Conservation (phyloP, 30 jellyfish, hydroid and myxozoan species). For the Hydractinia echinata region DNA sequence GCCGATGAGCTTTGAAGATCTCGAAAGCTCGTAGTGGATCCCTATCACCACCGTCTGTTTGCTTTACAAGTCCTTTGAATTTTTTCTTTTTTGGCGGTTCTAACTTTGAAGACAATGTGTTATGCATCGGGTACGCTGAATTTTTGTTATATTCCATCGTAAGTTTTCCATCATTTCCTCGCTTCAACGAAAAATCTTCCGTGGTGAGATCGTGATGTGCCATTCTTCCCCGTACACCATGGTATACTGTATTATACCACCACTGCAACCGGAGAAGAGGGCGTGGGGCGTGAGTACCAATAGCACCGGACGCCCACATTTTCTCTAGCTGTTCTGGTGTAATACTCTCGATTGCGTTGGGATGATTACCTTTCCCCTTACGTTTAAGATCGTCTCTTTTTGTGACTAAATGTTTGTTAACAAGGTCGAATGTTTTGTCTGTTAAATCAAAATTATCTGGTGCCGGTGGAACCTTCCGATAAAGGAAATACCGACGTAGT, state of each 20-base stretch:
- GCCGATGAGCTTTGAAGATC: constrained; percentile 87
- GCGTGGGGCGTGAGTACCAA: constrained; percentile 97
- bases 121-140: constrained; percentile 23
- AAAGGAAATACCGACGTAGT: constrained; percentile 79
- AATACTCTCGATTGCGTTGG: constrained; percentile 93
- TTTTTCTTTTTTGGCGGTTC: constrained; percentile 73
- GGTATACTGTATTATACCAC: constrained; percentile 94
- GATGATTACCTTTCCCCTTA: constrained; percentile 96
- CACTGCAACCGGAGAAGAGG: constrained; percentile 89
- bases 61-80: constrained; percentile 76
- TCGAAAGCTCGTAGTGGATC: constrained; percentile 94
- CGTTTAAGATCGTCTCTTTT: constrained; percentile 92
- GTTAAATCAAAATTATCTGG: constrained; percentile 95
- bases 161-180: constrained; percentile 87
- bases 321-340: constrained; percentile 93
- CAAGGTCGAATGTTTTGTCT: constrained; percentile 89
- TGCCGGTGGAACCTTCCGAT: constrained; percentile 90
- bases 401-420: constrained; percentile 77
- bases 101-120: constrained; percentile 21
- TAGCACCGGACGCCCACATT: constrained; percentile 99
- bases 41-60: constrained; percentile 96
- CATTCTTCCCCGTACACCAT: constrained; percentile 96
- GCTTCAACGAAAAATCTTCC: constrained; percentile 71
- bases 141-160: constrained; percentile 72
- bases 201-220: constrained; percentile 91